Conservation (phyloP, 1,140 invertebrate species). For the Lepidostoma basale region DNA sequence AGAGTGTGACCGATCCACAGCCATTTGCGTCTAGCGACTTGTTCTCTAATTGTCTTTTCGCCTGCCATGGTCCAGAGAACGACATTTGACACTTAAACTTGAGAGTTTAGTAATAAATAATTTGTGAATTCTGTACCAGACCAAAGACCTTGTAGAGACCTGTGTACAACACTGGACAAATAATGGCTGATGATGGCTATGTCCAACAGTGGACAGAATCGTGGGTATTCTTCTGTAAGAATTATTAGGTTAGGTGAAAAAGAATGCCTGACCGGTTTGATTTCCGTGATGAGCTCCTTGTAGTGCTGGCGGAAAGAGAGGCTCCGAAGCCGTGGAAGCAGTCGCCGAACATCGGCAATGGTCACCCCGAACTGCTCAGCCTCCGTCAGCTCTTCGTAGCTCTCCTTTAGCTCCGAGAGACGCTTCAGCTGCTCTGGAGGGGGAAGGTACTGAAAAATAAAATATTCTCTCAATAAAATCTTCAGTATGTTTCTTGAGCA, state of each 20-base stretch:
- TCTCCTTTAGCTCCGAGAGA: slow-evolving; percentile 78
- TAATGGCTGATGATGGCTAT: neutral
- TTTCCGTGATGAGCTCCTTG: slow-evolving; percentile 68
- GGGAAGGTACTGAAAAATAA: slow-evolving; percentile 77
- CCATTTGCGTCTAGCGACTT: too few relatives aligned
- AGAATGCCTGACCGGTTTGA: slow-evolving; percentile 79
- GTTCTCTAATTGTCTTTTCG: too few relatives aligned
- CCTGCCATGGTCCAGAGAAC: too few relatives aligned
- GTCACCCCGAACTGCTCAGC: slow-evolving; percentile 94
- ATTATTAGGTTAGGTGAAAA: too few relatives aligned
- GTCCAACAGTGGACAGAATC: neutral
- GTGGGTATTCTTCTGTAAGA: too few relatives aligned
- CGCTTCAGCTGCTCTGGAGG: slow-evolving; percentile 86
- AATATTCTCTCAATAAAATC: neutral
- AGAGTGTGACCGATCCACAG: too few relatives aligned
- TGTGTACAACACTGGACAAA: too few relatives aligned
- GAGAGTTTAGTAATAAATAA: neutral
- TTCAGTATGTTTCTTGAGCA: too few relatives aligned
- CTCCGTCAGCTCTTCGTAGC: slow-evolving; percentile 82
- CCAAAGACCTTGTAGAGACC: too few relatives aligned
- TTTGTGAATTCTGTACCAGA: too few relatives aligned
- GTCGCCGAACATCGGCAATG: slow-evolving; percentile 87
- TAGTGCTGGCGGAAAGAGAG: slow-evolving; percentile 90
- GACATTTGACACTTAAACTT: too few relatives aligned
- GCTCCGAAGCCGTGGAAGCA: slow-evolving; percentile 85